Percentiles rank a stretch among this genome's conserved stretches.
phyloP scores from a whole-genome alignment of 2,113 vertebrate genomes.

The Oncorhynchus masou region DNA sequence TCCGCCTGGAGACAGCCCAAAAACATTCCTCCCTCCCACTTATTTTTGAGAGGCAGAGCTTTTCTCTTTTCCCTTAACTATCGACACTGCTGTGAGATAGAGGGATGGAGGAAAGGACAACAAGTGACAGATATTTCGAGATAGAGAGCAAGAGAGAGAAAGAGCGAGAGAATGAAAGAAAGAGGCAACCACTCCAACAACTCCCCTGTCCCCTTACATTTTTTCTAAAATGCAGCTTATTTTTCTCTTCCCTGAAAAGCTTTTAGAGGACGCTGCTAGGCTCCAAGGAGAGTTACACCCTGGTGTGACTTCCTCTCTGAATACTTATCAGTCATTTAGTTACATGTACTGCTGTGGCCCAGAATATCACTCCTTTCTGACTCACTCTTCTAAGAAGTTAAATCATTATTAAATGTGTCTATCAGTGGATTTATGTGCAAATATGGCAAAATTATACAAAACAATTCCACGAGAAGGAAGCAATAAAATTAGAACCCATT shows the following conservation, averaged over 20 bases:
- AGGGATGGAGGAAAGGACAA: slow-evolving; percentile 8
- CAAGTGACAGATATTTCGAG: slow-evolving; percentile 19
- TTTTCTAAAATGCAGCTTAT: slow-evolving; percentile 10
- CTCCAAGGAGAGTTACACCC: not conserved
- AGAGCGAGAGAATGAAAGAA: not conserved
- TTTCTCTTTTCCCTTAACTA: slow-evolving; percentile 31
- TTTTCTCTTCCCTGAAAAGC: slow-evolving; percentile 9
- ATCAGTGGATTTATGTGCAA: not conserved
- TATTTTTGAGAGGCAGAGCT: slow-evolving; percentile 13
- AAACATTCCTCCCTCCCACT: not conserved
- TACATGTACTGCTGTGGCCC: slow-evolving; percentile 10
- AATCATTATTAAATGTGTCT: not conserved
- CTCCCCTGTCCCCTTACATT: slow-evolving; percentile 18
- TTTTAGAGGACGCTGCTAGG: not conserved
- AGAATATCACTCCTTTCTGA: slow-evolving; percentile 19
- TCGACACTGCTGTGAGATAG: slow-evolving; percentile 22
- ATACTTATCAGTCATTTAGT: slow-evolving; percentile 36
- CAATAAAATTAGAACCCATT: too few relatives aligned
- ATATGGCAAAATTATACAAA: not conserved
- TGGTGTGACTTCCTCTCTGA: not conserved
- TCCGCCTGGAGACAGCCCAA: slow-evolving; percentile 11
- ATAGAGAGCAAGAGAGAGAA: not conserved
- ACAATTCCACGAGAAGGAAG: not conserved
- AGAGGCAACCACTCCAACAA: slow-evolving; percentile 13
- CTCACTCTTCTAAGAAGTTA: not conserved